A percentile compares a stretch with the other conserved stretches of the same genome.
Evolutionary conservation across 2,888 invertebrate genomes (phyloP).

Genomic region (Lasioglossum oenotherae): DNA sequence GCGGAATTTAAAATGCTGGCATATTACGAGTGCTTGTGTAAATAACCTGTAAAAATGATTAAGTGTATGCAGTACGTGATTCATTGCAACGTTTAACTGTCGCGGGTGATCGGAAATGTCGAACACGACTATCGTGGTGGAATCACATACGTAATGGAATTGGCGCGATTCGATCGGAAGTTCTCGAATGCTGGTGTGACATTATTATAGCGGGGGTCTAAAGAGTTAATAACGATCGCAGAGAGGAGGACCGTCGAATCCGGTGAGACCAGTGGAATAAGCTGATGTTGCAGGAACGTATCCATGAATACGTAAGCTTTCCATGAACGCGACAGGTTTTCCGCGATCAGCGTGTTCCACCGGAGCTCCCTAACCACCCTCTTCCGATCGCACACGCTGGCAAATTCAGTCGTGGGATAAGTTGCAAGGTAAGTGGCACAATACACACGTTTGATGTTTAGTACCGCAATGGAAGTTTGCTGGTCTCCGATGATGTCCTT

Average conservation of each 20-base stretch:
- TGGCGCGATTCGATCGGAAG: slow-evolving; percentile 11
- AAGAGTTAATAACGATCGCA: slow-evolving; percentile 51
- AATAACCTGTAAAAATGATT: neutral
- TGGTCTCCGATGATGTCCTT: neutral
- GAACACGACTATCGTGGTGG: slow-evolving; percentile 1
- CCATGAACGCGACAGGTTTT: slow-evolving; percentile 62
- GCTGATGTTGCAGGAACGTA: slow-evolving; percentile 66
- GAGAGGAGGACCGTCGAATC: slow-evolving; percentile 59
- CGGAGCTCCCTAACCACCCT: slow-evolving; percentile 33
- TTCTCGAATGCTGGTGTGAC: neutral
- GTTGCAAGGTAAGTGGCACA: slow-evolving; percentile 44
- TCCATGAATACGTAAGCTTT: slow-evolving; percentile 62
- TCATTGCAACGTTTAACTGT: neutral
- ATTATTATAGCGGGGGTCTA: slow-evolving; percentile 12
- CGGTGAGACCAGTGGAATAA: slow-evolving; percentile 51
- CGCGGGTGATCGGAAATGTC: neutral
- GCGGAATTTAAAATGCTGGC: neutral
- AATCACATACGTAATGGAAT: neutral
- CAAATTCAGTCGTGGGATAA: slow-evolving; percentile 33
- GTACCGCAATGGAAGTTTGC: slow-evolving; percentile 5
- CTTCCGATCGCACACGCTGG: slow-evolving; percentile 18
- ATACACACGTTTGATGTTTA: slow-evolving; percentile 41
- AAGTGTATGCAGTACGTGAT: neutral
- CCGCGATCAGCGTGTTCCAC: slow-evolving; percentile 57
- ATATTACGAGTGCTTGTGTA: neutral